Evolutionary conservation across 2,888 invertebrate species (phyloP), one percentile per base, ranked within the genome.

Genomic region (Lochmaea crataegi): DNA sequence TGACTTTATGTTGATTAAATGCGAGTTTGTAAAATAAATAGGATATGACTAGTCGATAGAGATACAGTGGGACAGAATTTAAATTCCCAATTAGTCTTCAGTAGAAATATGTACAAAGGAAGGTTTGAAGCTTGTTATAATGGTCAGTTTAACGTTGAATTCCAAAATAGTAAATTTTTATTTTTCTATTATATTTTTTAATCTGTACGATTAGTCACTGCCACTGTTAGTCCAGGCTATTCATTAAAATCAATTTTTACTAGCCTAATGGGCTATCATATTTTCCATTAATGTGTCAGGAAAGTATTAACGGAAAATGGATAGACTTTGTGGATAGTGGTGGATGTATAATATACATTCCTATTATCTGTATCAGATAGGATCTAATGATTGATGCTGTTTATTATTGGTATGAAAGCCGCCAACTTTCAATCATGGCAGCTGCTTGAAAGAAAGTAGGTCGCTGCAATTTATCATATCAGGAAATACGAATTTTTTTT

Each of bases 371-470:
- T 56, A 51, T 69, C 18, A 14, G 45, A 72, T 38, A 32, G 16
- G 26, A 53, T 63, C 16, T 57, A 56, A 69, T 69, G 65, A 65
- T 53, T 42, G 69, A 68, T 53, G 64, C 12, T 57, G 41, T 48
- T n/a, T 68, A 48, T 57, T 69, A 16, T 61, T 63, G 68, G 18
- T 16, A 45, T 26, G 48, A 41, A 63, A 63, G 64, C 38, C 48
- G 18, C 53, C 58, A 58, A 38, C 41, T 65, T 65, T 22, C 65
- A 58, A 65, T 58, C 38, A 57, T 45, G 53, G 22, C 9, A 57
- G 12, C 56, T 26, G 18, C 60, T 14, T 2, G 16, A 60, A 60
- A 38, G 14, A 26, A 22, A 22, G 12, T 57, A 18, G 57, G 57
- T 26, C 26, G 10, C 16, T 14, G 60, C 32, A 32, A 60, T 60